A percentile compares a stretch with the other conserved stretches of the same genome.
Evolutionary conservation across 1,140 invertebrate species (phyloP).

Genomic region (Drosophila fuyamai): DNA sequence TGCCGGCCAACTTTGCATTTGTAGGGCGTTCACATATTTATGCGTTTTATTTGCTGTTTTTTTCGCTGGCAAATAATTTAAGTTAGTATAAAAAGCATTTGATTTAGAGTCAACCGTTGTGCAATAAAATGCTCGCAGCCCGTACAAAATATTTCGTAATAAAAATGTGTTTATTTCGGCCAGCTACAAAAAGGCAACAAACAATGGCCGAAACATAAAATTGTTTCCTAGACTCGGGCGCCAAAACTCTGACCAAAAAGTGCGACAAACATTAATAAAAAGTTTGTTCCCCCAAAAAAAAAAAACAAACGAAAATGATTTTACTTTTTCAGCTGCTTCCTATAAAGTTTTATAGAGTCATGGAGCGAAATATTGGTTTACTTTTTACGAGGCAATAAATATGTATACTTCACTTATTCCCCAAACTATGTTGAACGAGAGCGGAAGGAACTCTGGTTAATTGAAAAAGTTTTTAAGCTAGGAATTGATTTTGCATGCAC

Average conservation of each 20-base stretch:
- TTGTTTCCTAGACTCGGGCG: slow-evolving; percentile 30
- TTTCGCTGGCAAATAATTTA: slow-evolving; percentile 23
- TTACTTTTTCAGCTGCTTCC: slow-evolving; percentile 20
- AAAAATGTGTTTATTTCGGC: slow-evolving; percentile 44
- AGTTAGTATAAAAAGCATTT: slow-evolving; percentile 39
- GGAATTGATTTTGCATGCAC: slow-evolving; percentile 59
- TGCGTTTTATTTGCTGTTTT: slow-evolving; percentile 15
- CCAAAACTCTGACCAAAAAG: slow-evolving; percentile 11
- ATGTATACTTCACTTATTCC: slow-evolving; percentile 12
- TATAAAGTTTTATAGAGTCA: slow-evolving; percentile 29
- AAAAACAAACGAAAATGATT: slow-evolving; percentile 3
- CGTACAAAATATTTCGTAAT: slow-evolving; percentile 21
- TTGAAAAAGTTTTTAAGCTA: slow-evolving; percentile 63
- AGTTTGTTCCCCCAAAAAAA: slow-evolving; percentile 8
- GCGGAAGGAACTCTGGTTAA: slow-evolving; percentile 27
- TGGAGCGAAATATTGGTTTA: slow-evolving; percentile 30
- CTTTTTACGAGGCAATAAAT: slow-evolving; percentile 56
- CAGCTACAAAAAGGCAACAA: slow-evolving; percentile 9
- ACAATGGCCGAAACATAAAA: slow-evolving; percentile 31
- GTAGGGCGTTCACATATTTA: slow-evolving; percentile 9
- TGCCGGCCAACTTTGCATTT: slow-evolving; percentile 7
- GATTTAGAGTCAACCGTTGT: slow-evolving; percentile 43
- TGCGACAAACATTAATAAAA: slow-evolving; percentile 50
- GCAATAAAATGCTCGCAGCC: slow-evolving; percentile 36
- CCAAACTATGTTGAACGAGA: slow-evolving; percentile 4